Conservation (phyloP, 2,888 invertebrate genomes). For the Carterocephalus palaemon region DNA sequence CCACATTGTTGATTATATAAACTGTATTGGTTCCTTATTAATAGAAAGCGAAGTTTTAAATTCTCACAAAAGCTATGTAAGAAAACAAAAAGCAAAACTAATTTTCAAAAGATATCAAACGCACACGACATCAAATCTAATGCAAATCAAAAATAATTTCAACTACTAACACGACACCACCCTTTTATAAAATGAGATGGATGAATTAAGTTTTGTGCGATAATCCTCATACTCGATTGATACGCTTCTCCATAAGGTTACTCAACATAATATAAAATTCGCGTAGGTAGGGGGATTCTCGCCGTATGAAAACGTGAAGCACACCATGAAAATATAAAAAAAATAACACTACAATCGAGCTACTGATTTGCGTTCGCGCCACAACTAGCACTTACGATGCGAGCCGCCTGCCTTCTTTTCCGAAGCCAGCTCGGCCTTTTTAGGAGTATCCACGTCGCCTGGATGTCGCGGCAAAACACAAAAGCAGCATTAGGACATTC, state of each 20-base stretch:
- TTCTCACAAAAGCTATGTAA: no score
- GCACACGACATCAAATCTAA: no score
- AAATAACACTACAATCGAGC: slow-evolving; percentile 37
- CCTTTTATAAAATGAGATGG: slow-evolving; percentile 13
- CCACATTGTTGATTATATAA: no score
- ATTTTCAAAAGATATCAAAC: no score
- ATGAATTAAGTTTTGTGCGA: slow-evolving; percentile 19
- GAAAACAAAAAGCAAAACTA: no score
- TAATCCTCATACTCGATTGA: slow-evolving; percentile 19
- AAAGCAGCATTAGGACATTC: slow-evolving; percentile 76
- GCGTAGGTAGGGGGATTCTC: slow-evolving; percentile 20
- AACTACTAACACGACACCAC: slow-evolving; percentile 15
- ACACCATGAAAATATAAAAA: slow-evolving; percentile 29
- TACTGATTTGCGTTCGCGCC: slow-evolving; percentile 62
- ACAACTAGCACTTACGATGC: slow-evolving; percentile 77
- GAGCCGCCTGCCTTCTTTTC: slow-evolving; percentile 72
- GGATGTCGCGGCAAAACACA: slow-evolving; percentile 71
- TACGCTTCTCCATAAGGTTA: slow-evolving; percentile 10
- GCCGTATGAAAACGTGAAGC: slow-evolving; percentile 16
- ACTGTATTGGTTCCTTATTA: no score
- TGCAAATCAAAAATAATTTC: neutral
- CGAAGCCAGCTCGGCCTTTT: slow-evolving; percentile 73
- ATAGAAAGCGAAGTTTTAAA: no score
- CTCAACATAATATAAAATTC: slow-evolving; percentile 18
- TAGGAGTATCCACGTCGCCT: slow-evolving; percentile 77